A percentile compares a stretch with the other conserved stretches of the same genome.
Evolutionary conservation across 2,888 invertebrate genomes (phyloP).

Genomic region (Phalera bucephala): DNA sequence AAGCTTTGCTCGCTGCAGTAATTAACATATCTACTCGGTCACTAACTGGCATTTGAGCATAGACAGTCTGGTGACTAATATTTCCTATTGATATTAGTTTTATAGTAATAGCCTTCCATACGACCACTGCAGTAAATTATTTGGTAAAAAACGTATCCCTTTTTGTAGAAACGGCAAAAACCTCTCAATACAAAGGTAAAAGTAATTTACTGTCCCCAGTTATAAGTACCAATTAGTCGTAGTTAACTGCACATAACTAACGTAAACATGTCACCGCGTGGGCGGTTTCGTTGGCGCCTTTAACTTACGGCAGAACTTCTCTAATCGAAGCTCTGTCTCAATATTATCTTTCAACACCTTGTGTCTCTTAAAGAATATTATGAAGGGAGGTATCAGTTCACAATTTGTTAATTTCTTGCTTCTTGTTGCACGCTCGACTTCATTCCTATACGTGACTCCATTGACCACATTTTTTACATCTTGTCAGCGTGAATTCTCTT

Average conservation of each 20-base stretch:
- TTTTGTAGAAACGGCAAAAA: not conserved
- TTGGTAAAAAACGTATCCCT: not conserved
- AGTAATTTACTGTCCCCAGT: slow-evolving; percentile 22
- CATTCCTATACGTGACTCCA: slow-evolving; percentile 67
- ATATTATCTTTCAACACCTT: slow-evolving; percentile 18
- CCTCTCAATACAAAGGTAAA: slow-evolving; percentile 14
- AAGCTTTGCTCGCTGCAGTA: slow-evolving; percentile 31
- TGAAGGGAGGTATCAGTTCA: slow-evolving; percentile 33
- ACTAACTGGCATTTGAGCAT: slow-evolving; percentile 38
- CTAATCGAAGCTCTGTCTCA: slow-evolving; percentile 37
- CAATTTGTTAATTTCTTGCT: slow-evolving; percentile 53
- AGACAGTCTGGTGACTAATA: slow-evolving; percentile 35
- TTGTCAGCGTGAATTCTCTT: slow-evolving; percentile 49
- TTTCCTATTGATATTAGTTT: slow-evolving; percentile 12
- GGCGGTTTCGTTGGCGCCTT: slow-evolving; percentile 36
- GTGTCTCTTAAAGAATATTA: not conserved
- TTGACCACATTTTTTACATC: slow-evolving; percentile 57
- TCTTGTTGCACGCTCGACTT: slow-evolving; percentile 70
- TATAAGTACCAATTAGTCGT: slow-evolving; percentile 45
- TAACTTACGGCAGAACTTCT: slow-evolving; percentile 44
- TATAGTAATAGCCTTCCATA: slow-evolving; percentile 5
- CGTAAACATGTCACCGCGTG: slow-evolving; percentile 40
- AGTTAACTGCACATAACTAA: slow-evolving; percentile 39
- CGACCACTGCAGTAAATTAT: not conserved
- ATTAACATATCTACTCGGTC: slow-evolving; percentile 47